These are phyloP conservation scores for Trichogramma evanescens DNA, from an alignment of 2,888 invertebrate genomes.

Conservation along the genomic window DNA sequence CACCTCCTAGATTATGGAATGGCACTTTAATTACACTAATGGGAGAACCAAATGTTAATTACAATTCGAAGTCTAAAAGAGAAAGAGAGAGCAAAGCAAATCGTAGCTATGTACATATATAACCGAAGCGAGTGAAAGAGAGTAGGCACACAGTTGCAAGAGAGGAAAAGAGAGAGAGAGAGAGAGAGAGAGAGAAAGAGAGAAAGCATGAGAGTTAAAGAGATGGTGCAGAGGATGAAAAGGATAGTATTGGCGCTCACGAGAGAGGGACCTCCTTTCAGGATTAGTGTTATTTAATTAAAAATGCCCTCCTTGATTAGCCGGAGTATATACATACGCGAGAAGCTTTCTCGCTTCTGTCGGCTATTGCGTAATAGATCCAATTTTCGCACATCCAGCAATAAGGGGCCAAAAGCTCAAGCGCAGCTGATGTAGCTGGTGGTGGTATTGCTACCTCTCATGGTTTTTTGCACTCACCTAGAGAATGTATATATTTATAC, in stretches of 20 bases:
- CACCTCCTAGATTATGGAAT: constrained; percentile 56
- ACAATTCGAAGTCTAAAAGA: constrained; percentile 62
- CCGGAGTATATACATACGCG: constrained; percentile 8
- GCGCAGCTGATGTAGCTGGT: too few species aligned
- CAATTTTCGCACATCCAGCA: constrained; percentile 8
- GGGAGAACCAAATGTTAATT: constrained; percentile 70
- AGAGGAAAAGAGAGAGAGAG: constrained; percentile 12
- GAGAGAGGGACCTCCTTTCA: constrained; percentile 31
- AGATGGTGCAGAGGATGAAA: constrained; percentile 24
- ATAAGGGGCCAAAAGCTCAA: too few species aligned
- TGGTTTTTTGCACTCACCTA: too few species aligned
- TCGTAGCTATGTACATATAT: not conserved
- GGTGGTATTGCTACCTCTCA: too few species aligned
- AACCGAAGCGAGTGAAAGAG: not conserved
- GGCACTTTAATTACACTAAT: constrained; percentile 73
- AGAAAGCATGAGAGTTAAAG: constrained; percentile 28
- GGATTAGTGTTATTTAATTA: constrained; percentile 48
- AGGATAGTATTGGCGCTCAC: constrained; percentile 32
- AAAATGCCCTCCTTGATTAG: constrained; percentile 39
- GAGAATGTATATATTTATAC: too few species aligned
- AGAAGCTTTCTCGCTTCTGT: constrained; percentile 8
- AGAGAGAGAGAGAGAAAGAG: constrained; percentile 18
- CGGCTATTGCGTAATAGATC: constrained; percentile 17
- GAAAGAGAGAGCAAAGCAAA: constrained; percentile 33
- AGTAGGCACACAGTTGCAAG: constrained; percentile 18